Conservation (phyloP, 2,113 vertebrate genomes). For the Dicrurus megarhynchus region DNA sequence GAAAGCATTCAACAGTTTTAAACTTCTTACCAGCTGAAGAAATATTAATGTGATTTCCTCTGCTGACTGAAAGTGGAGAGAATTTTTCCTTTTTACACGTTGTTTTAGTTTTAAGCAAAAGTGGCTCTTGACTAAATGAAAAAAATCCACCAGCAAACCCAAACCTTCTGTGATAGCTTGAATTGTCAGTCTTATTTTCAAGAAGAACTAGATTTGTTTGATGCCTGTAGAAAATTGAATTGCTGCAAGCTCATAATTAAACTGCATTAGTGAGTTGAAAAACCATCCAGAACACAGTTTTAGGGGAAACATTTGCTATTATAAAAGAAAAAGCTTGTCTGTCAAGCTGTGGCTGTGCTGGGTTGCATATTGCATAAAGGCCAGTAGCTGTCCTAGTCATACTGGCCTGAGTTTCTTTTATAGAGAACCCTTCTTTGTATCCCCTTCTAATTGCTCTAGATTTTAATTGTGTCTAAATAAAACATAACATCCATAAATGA, state of each 20-base stretch:
- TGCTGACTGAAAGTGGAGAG: neutral
- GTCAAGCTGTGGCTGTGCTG: neutral
- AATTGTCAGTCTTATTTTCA: neutral
- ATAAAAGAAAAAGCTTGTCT: neutral
- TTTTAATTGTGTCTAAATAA: conserved; percentile 15
- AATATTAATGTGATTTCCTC: neutral
- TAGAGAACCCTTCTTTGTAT: neutral
- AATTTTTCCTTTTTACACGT: neutral
- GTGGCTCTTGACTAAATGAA: neutral
- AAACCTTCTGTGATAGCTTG: neutral
- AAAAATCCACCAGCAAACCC: neutral
- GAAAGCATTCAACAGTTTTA: neutral
- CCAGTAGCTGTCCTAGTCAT: neutral
- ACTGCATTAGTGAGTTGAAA: neutral
- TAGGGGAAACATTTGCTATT: conserved; percentile 1
- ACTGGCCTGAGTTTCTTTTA: neutral
- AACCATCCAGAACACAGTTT: neutral
- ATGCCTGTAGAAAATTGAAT: neutral
- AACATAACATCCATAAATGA: neutral
- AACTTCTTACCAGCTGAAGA: neutral
- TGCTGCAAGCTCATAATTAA: neutral
- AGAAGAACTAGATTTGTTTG: neutral
- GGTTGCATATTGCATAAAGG: neutral
- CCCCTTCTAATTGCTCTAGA: conserved; percentile 17
- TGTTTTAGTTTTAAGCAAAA: neutral